Base-by-base conservation (phyloP, 2,113 vertebrate species). In the Apteryx mantelli region DNA sequence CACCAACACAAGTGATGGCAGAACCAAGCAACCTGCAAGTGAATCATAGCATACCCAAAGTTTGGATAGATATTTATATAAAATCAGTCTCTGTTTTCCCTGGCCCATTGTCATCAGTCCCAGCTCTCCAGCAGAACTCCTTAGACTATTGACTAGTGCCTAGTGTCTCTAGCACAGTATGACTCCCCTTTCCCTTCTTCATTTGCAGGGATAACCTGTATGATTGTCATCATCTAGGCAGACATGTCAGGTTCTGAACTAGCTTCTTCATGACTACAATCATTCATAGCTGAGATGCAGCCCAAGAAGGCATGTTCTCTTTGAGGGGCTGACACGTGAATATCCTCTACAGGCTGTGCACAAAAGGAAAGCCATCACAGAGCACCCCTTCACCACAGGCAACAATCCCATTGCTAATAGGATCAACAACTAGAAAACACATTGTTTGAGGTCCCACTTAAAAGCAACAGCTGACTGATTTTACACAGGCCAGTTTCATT, bases 351-450 rank as follows among this genome's bases (percentile, higher is more conserved):
- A 14, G 71, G n/a, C 30, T 56, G 48, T 34, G 46, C 14, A 0
- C 42, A 22, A 32, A 7, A 20, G 28, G 30, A 10, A 24, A 25
- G 3, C 17, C 70, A 16, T 44, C 71, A 61, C 30, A 12, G 24
- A 46, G 18, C 63, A 21, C 19, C 11, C 5, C 19, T 34, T 73
- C 56, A 36, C 19, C 22, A 1, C 34, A 24, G 70, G 34, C 21
- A 11, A 8, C 0, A 2, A 76, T 16, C 21, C 44, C 7, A 0
- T 50, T 24, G 28, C 60, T 56, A 28, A 1, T 0, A 32, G 56
- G 13, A 65, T 7, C 48, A 55, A 13, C 36, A 8, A 6, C 15
- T 8, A 25, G 68, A 60, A 78, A 42, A 56, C 19, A 18, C 14
- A 34, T 12, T 11, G 17, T 60, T 60, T 11, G 19, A n/a, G 42